Base-by-base conservation (phyloP, 2,888 invertebrate genomes). In the Sicus ferrugineus region DNA sequence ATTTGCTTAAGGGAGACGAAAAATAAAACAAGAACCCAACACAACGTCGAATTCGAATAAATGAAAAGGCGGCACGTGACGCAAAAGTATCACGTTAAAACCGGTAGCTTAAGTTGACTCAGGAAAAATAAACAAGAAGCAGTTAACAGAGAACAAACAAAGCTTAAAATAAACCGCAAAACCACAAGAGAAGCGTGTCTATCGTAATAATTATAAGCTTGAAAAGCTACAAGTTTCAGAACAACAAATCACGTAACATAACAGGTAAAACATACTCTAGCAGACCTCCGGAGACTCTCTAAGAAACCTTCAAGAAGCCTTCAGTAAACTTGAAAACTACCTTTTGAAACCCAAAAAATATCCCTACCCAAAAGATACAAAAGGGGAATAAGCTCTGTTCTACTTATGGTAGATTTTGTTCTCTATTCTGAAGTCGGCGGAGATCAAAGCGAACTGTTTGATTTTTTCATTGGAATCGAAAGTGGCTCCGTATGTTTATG, bases 391-490 rank as follows among this genome's bases (percentile, higher is more conserved):
- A 42, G 16, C 5, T 1, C 2, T 42, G 14, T 16, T 42, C 4
- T 42, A 42, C 16, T n/a, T n/a, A n/a, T n/a, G n/a, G n/a, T n/a
- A n/a, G n/a, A n/a, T n/a, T 9, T n/a, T n/a, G 16, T 4, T 42
- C 42, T 38, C 34, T 16, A 59, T 31, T 21, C 28, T 26, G 19
- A 48, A 30, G 30, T 1, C 63, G 63, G 50, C n/a, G 4, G 30
- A 64, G 63, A 64, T 64, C 63, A 64, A 48, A 64, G 61, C 1
- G 21, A 63, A 23, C 11, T 19, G 38, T 50, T 62, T 48, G 21
- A 23, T 62, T 34, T 9, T 61, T 38, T 21, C 7, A 38, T 14
- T 9, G 16, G 50, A 62, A 23, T 62, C 30, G 16, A 62, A 46
- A 63, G 48, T 50, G 63, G 21, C 28, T 19, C 48, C 50, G 21